Percentiles rank a stretch among this genome's conserved stretches.
phyloP scores from a whole-genome alignment of 23 tunicate genomes.

The Trididemnum miniatum region DNA sequence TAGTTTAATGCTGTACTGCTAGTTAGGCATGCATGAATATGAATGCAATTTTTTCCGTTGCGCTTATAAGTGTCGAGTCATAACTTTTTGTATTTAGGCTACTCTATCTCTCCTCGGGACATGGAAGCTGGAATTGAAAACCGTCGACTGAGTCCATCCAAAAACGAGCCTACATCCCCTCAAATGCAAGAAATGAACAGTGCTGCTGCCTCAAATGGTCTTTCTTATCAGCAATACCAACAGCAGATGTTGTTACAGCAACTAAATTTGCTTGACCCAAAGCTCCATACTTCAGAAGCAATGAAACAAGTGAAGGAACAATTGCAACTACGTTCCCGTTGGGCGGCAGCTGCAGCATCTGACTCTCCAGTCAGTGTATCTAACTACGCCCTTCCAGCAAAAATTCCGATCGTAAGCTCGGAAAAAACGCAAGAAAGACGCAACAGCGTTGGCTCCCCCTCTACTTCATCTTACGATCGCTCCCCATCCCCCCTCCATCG shows the following conservation, averaged over 20 bases:
- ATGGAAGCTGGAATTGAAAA: neutral
- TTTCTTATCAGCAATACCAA: slow-evolving; percentile 35
- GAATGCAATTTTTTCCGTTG: no score
- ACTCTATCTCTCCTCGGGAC: neutral
- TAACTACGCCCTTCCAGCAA: neutral
- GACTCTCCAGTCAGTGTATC: neutral
- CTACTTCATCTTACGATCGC: slow-evolving; percentile 60
- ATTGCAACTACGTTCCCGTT: slow-evolving; percentile 28
- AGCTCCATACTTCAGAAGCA: slow-evolving; percentile 48
- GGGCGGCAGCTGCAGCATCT: slow-evolving; percentile 21
- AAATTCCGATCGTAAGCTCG: neutral
- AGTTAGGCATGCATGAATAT: no score
- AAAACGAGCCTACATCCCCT: neutral
- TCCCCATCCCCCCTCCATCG: slow-evolving; percentile 63
- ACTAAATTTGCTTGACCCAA: slow-evolving; percentile 42
- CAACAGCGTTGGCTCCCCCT: slow-evolving; percentile 59
- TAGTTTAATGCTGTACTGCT: no score
- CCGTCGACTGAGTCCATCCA: neutral
- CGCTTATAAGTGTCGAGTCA: no score
- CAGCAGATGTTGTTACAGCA: slow-evolving; percentile 39
- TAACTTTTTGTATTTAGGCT: neutral
- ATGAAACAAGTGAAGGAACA: slow-evolving; percentile 43
- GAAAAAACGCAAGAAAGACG: neutral
- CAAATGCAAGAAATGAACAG: neutral
- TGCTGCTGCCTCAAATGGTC: neutral